Evolutionary conservation across 2,797 vertebrate species (phyloP).

Genomic region (Pachyuromys duprasi): DNA sequence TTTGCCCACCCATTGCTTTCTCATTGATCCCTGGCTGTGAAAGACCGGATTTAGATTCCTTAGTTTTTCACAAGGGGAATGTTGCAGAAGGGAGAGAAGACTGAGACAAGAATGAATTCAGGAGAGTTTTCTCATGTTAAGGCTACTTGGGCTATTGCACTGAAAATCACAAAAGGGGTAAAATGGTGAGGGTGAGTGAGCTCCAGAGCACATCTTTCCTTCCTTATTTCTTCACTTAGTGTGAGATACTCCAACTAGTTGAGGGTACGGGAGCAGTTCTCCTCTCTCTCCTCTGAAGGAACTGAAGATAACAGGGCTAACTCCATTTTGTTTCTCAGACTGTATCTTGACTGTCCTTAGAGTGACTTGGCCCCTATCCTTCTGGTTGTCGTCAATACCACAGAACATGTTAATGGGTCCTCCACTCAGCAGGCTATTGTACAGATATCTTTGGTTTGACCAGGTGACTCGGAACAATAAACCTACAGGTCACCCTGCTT

Average conservation of each 20-base stretch:
- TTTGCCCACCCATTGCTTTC: constrained; percentile 15
- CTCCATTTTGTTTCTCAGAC: no score
- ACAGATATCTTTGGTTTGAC: no score
- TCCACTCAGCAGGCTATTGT: no score
- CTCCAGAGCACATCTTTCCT: background rate
- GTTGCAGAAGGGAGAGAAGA: background rate
- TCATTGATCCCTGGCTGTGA: background rate
- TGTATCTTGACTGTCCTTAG: no score
- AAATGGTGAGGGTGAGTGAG: background rate
- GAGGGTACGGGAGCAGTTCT: background rate
- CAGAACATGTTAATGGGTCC: no score
- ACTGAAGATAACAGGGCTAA: no score
- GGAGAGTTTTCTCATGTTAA: constrained; percentile 5
- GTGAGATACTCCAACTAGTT: background rate
- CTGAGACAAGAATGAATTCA: background rate
- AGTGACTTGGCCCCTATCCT: no score
- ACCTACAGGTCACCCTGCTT: no score
- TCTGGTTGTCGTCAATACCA: no score
- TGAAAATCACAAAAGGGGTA: background rate
- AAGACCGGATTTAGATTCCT: background rate
- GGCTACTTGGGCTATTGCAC: background rate
- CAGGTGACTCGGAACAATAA: no score
- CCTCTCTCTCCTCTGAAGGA: background rate
- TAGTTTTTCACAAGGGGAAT: background rate
- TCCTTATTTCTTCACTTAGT: background rate